Percentiles rank a stretch among this genome's conserved stretches.
phyloP scores from a whole-genome alignment of 2,888 invertebrate genomes.

The Cyaniris semiargus region DNA sequence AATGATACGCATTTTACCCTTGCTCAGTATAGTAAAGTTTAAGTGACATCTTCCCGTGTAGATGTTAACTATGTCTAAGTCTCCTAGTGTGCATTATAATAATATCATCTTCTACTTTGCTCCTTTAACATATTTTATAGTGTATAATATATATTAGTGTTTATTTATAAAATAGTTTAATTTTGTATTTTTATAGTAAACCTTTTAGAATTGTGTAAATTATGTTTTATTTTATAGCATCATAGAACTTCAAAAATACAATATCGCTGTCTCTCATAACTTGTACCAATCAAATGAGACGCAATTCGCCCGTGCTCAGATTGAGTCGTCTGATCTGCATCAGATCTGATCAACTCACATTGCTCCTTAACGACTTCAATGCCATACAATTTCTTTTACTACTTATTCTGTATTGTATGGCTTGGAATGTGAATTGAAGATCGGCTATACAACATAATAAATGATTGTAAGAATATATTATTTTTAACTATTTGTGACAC shows the following conservation, averaged over 20 bases:
- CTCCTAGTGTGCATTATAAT: too few relatives aligned
- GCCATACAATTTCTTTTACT: slow-evolving; percentile 26
- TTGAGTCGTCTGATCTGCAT: slow-evolving; percentile 63
- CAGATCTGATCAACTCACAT: slow-evolving; percentile 53
- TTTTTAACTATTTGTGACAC: too few relatives aligned
- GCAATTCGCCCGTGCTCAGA: slow-evolving; percentile 50
- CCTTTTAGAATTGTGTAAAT: too few relatives aligned
- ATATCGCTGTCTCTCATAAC: slow-evolving; percentile 36
- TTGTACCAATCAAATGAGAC: slow-evolving; percentile 41
- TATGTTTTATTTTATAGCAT: too few relatives aligned
- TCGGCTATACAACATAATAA: background rate
- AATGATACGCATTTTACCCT: background rate
- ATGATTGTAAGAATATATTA: background rate
- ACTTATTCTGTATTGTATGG: background rate
- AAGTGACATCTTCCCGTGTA: too few relatives aligned
- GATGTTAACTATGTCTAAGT: too few relatives aligned
- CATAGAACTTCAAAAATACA: background rate
- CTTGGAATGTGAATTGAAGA: background rate
- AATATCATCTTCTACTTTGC: too few relatives aligned
- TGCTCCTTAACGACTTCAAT: slow-evolving; percentile 38
- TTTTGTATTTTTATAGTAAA: too few relatives aligned
- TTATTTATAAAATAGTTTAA: too few relatives aligned
- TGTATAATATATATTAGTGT: too few relatives aligned
- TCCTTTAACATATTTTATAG: too few relatives aligned
- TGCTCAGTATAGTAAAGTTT: background rate